These are phyloP conservation scores for Pteruthius melanotis DNA, from an alignment of 2,113 vertebrate species.

Conservation along the genomic window DNA sequence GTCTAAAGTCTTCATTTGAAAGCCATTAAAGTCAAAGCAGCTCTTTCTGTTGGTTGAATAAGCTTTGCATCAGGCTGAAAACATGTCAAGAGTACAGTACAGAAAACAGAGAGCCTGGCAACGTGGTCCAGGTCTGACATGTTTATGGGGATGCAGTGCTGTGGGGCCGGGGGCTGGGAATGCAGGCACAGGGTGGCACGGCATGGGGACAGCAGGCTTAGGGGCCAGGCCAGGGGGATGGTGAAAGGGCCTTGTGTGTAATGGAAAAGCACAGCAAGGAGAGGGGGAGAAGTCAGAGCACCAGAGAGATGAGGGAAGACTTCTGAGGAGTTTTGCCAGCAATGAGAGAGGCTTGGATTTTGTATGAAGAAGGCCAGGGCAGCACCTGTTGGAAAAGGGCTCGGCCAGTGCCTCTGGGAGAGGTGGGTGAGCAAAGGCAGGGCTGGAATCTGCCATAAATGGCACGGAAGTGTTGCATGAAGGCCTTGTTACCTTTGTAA, in stretches of 20 bases:
- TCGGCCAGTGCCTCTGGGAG: neutral
- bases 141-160: neutral
- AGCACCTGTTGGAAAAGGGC: fast-evolving
- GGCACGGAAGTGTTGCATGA: too few relatives aligned
- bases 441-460: neutral
- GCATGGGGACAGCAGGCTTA: neutral
- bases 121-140: neutral
- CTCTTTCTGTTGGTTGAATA: conserved; percentile 7
- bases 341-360: neutral
- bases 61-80: conserved; percentile 36
- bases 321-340: neutral
- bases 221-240: neutral
- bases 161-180: neutral
- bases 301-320: neutral
- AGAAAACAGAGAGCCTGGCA: neutral
- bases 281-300: neutral
- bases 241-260: neutral
- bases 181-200: fast-evolving
- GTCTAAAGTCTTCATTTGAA: conserved; percentile 34
- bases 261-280: neutral
- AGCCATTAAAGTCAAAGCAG: conserved; percentile 12
- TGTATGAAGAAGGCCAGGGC: neutral
- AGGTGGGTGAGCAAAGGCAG: neutral
- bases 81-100: neutral
- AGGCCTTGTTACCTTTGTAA: too few relatives aligned